Conservation (phyloP, 2,113 vertebrate genomes). For the Tyrannus savana region DNA sequence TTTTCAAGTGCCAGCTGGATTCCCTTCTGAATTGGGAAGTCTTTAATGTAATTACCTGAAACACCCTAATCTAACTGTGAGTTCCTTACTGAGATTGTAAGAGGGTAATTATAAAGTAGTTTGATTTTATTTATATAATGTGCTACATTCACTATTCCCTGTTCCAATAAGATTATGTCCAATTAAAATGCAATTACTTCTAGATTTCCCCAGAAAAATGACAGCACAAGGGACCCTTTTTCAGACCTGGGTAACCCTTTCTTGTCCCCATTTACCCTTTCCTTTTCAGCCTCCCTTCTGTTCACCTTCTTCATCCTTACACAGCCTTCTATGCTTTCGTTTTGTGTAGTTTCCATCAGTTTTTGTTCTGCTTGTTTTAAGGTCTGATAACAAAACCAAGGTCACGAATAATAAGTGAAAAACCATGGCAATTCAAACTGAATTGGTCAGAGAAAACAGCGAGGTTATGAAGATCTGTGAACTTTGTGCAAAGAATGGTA, state of each 20-base stretch:
- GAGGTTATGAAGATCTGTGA: background rate
- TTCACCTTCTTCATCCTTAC: background rate
- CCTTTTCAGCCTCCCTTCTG: background rate
- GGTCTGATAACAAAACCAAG: background rate
- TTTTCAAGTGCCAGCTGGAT: background rate
- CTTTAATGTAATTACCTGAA: conserved; percentile 17
- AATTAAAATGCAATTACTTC: conserved; percentile 29
- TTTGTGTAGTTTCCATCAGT: background rate
- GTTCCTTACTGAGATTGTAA: background rate
- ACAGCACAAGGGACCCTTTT: background rate
- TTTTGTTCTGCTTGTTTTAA: background rate
- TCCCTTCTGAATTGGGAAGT: background rate
- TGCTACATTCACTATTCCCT: background rate
- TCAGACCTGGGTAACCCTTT: background rate
- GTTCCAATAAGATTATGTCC: conserved; percentile 4
- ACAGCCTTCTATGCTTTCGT: background rate
- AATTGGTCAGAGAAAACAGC: background rate
- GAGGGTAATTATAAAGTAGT: conserved; percentile 14
- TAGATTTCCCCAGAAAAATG: background rate
- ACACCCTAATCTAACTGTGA: conserved; percentile 2
- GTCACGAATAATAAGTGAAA: background rate
- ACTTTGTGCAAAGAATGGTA: background rate
- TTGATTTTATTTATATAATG: conserved; percentile 45
- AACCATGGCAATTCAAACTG: background rate
- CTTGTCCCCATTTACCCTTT: background rate